Percentiles rank a stretch among this genome's conserved stretches.
These are phyloP conservation scores for Neomonachus schauinslandi DNA, from an alignment of 2,113 vertebrate species.

Conservation along the genomic window DNA sequence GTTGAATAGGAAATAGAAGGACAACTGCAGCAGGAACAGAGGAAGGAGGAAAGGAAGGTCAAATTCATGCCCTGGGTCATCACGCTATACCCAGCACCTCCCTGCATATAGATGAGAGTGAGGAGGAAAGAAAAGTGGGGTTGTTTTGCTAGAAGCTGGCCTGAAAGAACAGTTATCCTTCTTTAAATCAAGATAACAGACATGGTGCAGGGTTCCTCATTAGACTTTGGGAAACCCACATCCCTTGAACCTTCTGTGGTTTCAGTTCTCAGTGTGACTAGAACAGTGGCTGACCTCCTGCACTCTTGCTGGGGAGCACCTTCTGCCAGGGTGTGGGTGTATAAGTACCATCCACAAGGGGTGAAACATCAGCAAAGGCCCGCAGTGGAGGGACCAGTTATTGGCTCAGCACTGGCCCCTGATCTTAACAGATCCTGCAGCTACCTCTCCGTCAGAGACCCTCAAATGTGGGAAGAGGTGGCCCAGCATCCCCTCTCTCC, in stretches of 20 bases:
- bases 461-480: too few relatives aligned
- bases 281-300: not conserved
- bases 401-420: not conserved
- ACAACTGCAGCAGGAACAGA: not conserved
- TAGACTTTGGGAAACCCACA: not conserved
- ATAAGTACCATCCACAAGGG: rapidly evolving
- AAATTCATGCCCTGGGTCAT: not conserved
- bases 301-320: not conserved
- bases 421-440: not conserved
- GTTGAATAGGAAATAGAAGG: not conserved
- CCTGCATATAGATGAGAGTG: too few relatives aligned
- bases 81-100: not conserved
- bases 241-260: not conserved
- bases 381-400: rapidly evolving
- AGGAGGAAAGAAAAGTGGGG: not conserved
- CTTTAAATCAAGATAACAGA: not conserved
- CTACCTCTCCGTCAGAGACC: not conserved
- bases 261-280: not conserved
- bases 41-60: too few relatives aligned
- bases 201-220: not conserved
- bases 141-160: not conserved
- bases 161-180: not conserved
- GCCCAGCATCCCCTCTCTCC: not conserved
- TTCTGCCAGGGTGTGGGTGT: not conserved
- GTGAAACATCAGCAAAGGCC: rapidly evolving